These are phyloP conservation scores for Nibea albiflora DNA, from an alignment of 2,113 vertebrate species.

Conservation along the genomic window DNA sequence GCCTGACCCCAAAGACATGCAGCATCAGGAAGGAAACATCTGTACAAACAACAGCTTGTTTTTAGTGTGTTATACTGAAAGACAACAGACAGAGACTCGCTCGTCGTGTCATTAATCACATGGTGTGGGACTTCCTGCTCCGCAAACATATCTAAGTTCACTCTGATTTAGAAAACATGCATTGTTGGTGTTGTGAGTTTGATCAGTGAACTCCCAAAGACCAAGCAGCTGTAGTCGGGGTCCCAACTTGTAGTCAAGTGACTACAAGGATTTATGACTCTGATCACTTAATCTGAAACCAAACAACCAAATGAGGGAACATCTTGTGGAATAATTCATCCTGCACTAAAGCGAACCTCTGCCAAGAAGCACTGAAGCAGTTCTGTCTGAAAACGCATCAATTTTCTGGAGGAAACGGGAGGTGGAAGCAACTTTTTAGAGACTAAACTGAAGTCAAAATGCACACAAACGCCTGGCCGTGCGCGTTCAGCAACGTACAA, in stretches of 20 bases:
- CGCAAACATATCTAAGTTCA: background rate
- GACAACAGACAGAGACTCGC: background rate
- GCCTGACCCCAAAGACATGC: background rate
- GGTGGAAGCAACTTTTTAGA: background rate
- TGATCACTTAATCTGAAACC: background rate
- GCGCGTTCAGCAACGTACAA: background rate
- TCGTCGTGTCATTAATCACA: no score
- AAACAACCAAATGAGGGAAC: background rate
- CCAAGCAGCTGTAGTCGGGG: background rate
- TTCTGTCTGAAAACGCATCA: background rate
- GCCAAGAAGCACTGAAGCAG: no score
- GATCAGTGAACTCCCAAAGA: background rate
- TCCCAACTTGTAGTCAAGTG: background rate
- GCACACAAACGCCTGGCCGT: background rate
- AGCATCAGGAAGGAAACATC: background rate
- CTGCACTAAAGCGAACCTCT: no score
- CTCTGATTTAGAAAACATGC: background rate
- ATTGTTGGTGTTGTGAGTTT: background rate
- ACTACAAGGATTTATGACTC: background rate
- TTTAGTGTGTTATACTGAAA: background rate
- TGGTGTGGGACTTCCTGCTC: background rate
- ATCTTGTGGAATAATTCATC: background rate
- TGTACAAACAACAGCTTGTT: background rate
- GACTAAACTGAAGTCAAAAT: background rate
- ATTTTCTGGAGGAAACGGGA: background rate